Conservation (phyloP, 2,797 vertebrate species). For the Limosa lapponica region DNA sequence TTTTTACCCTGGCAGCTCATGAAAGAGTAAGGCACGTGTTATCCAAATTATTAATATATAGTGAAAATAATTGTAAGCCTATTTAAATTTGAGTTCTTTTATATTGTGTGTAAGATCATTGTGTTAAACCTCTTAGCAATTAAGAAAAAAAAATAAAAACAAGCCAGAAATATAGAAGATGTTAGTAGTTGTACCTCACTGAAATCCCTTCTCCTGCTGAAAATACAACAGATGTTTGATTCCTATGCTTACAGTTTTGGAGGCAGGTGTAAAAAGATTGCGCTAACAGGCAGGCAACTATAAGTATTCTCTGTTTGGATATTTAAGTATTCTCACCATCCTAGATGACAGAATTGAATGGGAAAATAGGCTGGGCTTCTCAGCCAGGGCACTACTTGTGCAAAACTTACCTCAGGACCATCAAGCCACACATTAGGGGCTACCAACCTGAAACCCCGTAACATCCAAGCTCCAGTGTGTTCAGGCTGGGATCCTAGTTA, state of each 20-base stretch:
- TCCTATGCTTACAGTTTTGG: slow-evolving; percentile 29
- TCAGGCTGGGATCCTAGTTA: neutral
- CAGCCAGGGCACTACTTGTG: neutral
- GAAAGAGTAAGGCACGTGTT: slow-evolving; percentile 24
- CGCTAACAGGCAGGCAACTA: neutral
- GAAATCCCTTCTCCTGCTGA: slow-evolving; percentile 4
- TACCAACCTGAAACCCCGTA: fast-evolving
- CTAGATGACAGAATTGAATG: neutral
- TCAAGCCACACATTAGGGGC: neutral
- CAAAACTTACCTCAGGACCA: neutral
- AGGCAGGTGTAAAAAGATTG: slow-evolving; percentile 9
- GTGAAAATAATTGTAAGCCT: slow-evolving; percentile 32
- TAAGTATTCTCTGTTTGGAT: slow-evolving; percentile 35
- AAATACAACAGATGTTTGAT: slow-evolving; percentile 43
- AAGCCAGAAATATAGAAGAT: neutral
- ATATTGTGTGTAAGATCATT: neutral
- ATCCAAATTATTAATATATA: slow-evolving; percentile 29
- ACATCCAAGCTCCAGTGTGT: fast-evolving
- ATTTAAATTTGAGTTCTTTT: slow-evolving; percentile 21
- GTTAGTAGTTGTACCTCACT: neutral
- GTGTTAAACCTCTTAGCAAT: slow-evolving; percentile 6
- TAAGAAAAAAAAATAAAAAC: neutral
- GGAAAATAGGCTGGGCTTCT: neutral
- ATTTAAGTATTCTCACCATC: slow-evolving; percentile 9
- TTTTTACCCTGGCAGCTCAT: slow-evolving; percentile 40